Evolutionary conservation across 1,140 invertebrate genomes (phyloP).

Genomic region (Drosophila pruinosa): DNA sequence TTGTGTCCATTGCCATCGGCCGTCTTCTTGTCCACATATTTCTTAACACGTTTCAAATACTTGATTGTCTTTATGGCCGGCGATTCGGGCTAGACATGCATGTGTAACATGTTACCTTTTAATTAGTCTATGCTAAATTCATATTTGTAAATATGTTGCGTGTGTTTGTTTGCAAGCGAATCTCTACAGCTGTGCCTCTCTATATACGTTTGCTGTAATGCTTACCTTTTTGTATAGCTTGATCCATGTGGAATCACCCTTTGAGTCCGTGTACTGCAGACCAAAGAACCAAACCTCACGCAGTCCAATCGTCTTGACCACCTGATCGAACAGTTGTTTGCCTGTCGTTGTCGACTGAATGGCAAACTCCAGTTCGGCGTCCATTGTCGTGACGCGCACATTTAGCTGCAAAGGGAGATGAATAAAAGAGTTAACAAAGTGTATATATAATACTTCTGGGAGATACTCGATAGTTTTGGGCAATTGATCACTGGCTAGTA

Average conservation of each 20-base stretch:
- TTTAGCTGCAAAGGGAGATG: conserved; percentile 95
- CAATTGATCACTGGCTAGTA: neutral
- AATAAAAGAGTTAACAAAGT: too few species aligned
- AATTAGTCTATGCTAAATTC: conserved; percentile 1
- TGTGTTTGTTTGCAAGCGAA: neutral
- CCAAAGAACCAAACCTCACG: conserved; percentile 99
- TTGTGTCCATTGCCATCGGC: conserved; percentile 65
- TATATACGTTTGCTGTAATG: neutral
- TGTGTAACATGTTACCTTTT: conserved; percentile 7
- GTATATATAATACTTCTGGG: too few species aligned
- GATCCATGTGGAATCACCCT: conserved; percentile 99
- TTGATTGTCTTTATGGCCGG: conserved; percentile 81
- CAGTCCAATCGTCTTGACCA: conserved; percentile 99
- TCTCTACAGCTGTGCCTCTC: too few species aligned
- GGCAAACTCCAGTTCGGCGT: conserved; percentile 99
- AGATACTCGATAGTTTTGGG: too few species aligned
- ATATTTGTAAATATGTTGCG: neutral
- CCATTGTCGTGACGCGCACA: conserved; percentile 99
- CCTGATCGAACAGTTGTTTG: conserved; percentile 99
- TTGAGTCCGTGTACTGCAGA: conserved; percentile 98
- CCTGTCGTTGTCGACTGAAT: conserved; percentile 99
- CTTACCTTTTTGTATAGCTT: conserved; percentile 99
- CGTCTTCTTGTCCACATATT: conserved; percentile 82
- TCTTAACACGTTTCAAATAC: conserved; percentile 81
- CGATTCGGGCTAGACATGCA: conserved; percentile 68